A percentile compares a stretch with the other conserved stretches of the same genome.
Evolutionary conservation across 2,113 vertebrate species (phyloP).

Genomic region (Glareola pratincola): DNA sequence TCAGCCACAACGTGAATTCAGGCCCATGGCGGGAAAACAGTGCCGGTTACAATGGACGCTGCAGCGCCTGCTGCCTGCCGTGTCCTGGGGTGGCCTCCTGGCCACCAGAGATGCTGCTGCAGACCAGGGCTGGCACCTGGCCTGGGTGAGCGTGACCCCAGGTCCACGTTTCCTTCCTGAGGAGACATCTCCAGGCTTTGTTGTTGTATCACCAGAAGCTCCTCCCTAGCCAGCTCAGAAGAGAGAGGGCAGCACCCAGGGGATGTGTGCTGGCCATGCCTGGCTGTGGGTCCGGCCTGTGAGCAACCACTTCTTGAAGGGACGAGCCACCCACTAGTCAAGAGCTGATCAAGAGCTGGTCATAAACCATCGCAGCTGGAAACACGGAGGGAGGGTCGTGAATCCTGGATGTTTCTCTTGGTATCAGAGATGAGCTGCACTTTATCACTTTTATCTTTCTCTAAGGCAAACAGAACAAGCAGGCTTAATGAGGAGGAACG

Average conservation of each 20-base stretch:
- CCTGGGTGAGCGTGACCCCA: rapidly evolving
- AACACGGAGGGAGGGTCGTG: rapidly evolving
- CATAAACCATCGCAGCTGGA: rapidly evolving
- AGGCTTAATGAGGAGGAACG: neutral
- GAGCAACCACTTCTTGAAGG: rapidly evolving
- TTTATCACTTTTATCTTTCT: neutral
- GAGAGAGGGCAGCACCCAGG: neutral
- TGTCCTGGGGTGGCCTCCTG: rapidly evolving
- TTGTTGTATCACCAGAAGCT: neutral
- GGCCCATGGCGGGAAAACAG: rapidly evolving
- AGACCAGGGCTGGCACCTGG: neutral
- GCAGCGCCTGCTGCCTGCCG: rapidly evolving
- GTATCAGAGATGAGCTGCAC: neutral
- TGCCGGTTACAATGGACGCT: rapidly evolving
- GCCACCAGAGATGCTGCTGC: too few species aligned
- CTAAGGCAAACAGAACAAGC: neutral
- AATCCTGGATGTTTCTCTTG: rapidly evolving
- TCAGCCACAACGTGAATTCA: rapidly evolving
- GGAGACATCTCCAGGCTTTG: rapidly evolving
- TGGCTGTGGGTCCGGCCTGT: rapidly evolving
- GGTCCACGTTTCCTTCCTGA: neutral
- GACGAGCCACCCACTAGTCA: rapidly evolving
- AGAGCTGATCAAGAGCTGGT: rapidly evolving
- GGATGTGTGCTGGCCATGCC: rapidly evolving
- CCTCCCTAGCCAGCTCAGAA: too few species aligned